Evolutionary conservation across 2,113 vertebrate species (phyloP), one percentile per base, ranked within the genome.

Genomic region (Pitta sordida): DNA sequence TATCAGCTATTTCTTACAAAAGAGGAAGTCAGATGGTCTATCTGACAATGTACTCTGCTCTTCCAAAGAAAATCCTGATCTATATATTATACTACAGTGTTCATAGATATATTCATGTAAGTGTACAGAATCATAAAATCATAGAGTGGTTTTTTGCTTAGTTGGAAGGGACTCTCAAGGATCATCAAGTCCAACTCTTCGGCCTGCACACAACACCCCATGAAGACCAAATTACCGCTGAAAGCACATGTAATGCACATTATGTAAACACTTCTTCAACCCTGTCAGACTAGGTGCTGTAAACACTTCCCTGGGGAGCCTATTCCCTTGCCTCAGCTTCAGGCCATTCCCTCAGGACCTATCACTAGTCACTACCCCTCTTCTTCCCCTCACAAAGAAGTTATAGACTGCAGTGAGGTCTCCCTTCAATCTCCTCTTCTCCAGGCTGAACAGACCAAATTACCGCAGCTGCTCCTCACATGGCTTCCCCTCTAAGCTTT

Each of bases 331-430:
- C n/a, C n/a, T n/a, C n/a, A n/a, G n/a, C n/a, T n/a, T n/a, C n/a
- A n/a, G n/a, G n/a, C n/a, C n/a, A n/a, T n/a, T n/a, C n/a, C n/a
- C n/a, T n/a, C n/a, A n/a, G n/a, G n/a, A n/a, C n/a, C n/a, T n/a
- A n/a, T n/a, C n/a, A n/a, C n/a, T n/a, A n/a, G n/a, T n/a, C n/a
- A n/a, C n/a, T n/a, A n/a, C n/a, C 44, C 19, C 26, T 37, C 22
- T 37, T 73, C 23, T 14, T 41, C 9, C 29, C 1, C 60, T 27
- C n/a, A 53, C 0, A 0, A 39, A n/a, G 20, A 59, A 46, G 23
- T 6, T 41, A 23, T 9, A 30, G n/a, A 22, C 10, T 75, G 11
- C 39, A 26, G 0, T 13, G 24, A 68, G 10, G 7, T 30, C n/a
- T 53, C 6, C 6, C 29, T 23, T 53, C 69, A 30, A 29, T 32